Percentiles rank a stretch among this genome's conserved stretches.
Evolutionary conservation across 2,113 vertebrate species (phyloP).

Genomic region (Oreochromis niloticus): DNA sequence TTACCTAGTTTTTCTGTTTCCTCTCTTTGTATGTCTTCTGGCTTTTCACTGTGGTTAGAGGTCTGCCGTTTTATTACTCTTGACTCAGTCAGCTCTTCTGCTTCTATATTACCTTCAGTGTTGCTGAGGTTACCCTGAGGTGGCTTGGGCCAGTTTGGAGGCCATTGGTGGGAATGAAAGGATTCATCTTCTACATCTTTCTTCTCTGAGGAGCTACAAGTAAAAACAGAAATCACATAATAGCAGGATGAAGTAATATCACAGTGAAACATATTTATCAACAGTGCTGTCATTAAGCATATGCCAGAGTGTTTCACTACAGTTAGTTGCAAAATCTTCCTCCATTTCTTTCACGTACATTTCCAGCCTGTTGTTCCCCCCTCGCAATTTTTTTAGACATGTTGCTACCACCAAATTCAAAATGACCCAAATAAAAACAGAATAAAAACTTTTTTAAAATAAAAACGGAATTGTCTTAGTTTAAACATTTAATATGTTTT

Average conservation of each 20-base stretch:
- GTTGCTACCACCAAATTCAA: neutral
- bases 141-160: neutral
- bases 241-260: neutral
- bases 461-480: accelerated
- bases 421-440: accelerated
- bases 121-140: neutral
- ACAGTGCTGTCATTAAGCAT: neutral
- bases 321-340: neutral
- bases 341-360: neutral
- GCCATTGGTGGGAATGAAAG: neutral
- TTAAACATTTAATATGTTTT: neutral
- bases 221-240: neutral
- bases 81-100: neutral
- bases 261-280: neutral
- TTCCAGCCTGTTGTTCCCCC: neutral
- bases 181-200: neutral
- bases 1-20: slow-evolving; percentile 1
- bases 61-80: neutral
- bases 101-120: accelerated
- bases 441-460: neutral
- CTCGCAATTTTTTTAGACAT: neutral
- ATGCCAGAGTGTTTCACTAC: neutral
- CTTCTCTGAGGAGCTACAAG: slow-evolving; percentile 23
- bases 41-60: neutral
- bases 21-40: neutral